Conservation (phyloP, 2,888 invertebrate species). For the Latheticus oryzae region DNA sequence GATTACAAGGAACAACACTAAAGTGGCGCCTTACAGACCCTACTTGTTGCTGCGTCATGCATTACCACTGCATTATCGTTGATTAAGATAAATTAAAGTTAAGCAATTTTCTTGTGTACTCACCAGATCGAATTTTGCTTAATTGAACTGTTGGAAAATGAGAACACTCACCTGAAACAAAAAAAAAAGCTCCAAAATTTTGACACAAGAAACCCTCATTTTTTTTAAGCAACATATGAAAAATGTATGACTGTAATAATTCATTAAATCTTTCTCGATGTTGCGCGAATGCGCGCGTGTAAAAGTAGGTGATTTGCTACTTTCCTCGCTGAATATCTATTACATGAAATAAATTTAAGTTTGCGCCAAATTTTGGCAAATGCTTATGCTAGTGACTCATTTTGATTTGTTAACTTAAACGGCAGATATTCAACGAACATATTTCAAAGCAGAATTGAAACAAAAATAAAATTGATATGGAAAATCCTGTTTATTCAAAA, state of each 20-base stretch:
- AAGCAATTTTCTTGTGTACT: conserved; percentile 23
- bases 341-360: no score
- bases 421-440: no score
- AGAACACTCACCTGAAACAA: conserved; percentile 34
- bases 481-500: no score
- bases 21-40: conserved; percentile 16
- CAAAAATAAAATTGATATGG: no score
- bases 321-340: conserved; percentile 26
- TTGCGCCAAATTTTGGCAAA: no score
- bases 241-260: conserved; percentile 31
- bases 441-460: no score
- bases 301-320: conserved; percentile 22
- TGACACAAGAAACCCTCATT: neutral
- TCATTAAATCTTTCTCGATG: conserved; percentile 24
- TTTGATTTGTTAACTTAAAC: no score
- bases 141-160: conserved; percentile 17
- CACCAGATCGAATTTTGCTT: conserved; percentile 21
- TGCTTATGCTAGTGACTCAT: no score
- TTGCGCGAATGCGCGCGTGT: conserved; percentile 17
- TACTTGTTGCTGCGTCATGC: conserved; percentile 26
- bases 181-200: conserved; percentile 1
- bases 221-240: conserved; percentile 23
- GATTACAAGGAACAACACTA: conserved; percentile 17
- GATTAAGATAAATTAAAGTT: conserved; percentile 21
- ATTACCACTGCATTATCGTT: conserved; percentile 6